These are phyloP conservation scores for Scaptomyza pallida DNA, from an alignment of 1,140 invertebrate genomes.

Conservation along the genomic window DNA sequence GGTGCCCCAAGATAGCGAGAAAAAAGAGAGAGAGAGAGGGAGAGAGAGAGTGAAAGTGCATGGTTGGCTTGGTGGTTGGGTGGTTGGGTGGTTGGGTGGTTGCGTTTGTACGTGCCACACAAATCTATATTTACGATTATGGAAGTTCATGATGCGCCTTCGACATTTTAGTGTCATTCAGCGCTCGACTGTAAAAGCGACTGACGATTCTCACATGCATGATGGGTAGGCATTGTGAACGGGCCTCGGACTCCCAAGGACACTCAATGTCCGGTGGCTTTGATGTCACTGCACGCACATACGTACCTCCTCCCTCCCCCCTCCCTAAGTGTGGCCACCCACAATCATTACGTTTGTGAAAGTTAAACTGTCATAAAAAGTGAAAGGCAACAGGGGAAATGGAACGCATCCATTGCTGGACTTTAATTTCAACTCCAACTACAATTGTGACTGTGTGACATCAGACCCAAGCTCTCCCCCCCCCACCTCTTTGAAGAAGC, in stretches of 20 bases:
- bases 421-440: not conserved
- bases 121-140: constrained; percentile 81
- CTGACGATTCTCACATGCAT: constrained; percentile 18
- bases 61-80: not conserved
- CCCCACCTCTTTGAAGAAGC: not conserved
- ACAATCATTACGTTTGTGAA: constrained; percentile 51
- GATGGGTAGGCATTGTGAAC: not conserved
- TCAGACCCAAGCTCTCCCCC: not conserved
- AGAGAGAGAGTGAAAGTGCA: not conserved
- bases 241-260: too few relatives aligned
- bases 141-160: constrained; percentile 59
- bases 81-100: not conserved
- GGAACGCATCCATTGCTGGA: constrained; percentile 4
- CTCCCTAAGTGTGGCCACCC: not conserved
- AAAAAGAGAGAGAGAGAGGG: not conserved
- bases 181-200: constrained; percentile 65
- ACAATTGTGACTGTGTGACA: constrained; percentile 3
- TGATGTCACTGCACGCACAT: constrained; percentile 15
- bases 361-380: constrained; percentile 80
- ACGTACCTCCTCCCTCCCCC: not conserved
- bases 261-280: not conserved
- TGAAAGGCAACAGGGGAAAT: constrained; percentile 72
- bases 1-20: constrained; percentile 2
- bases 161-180: constrained; percentile 73
- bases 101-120: constrained; percentile 49